Evolutionary conservation across 2,888 invertebrate species (phyloP).

Genomic region (Brenthis ino): DNA sequence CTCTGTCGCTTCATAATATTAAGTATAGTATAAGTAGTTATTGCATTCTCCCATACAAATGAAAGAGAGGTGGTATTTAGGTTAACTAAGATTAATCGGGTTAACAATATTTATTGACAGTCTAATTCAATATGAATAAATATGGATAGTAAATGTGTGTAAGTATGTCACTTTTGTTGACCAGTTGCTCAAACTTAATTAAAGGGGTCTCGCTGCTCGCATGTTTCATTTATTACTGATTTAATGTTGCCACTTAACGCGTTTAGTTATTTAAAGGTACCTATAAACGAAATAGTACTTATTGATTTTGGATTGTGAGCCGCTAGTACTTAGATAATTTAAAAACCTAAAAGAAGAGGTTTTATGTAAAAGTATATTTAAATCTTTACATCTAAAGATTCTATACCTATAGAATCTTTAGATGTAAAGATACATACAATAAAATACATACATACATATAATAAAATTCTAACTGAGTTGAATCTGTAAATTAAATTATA

Average conservation of each 20-base stretch:
- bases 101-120: slow-evolving; percentile 29
- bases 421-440: too few relatives aligned
- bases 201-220: neutral
- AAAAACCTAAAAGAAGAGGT: too few relatives aligned
- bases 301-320: neutral
- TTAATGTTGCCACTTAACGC: neutral
- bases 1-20: too few relatives aligned
- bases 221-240: slow-evolving; percentile 2
- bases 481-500: too few relatives aligned
- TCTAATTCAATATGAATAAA: slow-evolving; percentile 20
- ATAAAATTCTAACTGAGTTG: too few relatives aligned
- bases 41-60: neutral
- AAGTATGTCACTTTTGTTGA: slow-evolving; percentile 20
- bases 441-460: too few relatives aligned
- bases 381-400: too few relatives aligned
- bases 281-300: neutral
- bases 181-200: slow-evolving; percentile 16
- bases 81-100: slow-evolving; percentile 31
- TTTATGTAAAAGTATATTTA: too few relatives aligned
- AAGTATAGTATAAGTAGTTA: too few relatives aligned
- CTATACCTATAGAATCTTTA: too few relatives aligned
- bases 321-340: too few relatives aligned
- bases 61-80: slow-evolving; percentile 23
- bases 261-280: neutral
- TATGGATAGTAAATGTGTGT: slow-evolving; percentile 13